Conservation (phyloP, 2,888 invertebrate genomes). For the Malthinus flaveolus region DNA sequence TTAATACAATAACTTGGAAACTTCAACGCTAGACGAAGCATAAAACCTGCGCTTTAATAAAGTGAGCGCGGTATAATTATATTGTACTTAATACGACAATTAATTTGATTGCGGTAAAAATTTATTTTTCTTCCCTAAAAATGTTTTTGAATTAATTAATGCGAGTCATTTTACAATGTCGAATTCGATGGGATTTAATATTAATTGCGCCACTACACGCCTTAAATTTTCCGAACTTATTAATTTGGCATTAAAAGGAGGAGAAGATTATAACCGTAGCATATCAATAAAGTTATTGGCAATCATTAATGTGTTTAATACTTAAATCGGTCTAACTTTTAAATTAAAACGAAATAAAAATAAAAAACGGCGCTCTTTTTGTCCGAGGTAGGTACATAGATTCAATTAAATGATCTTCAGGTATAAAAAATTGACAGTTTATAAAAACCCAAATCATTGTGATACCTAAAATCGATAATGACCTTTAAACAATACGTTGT, state of each 20-base stretch:
- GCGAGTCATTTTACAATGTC: constrained; percentile 10
- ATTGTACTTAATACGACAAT: neutral
- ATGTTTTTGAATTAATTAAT: neutral
- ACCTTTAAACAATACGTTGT: constrained; percentile 27
- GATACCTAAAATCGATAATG: constrained; percentile 24
- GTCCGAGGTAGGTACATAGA: too few relatives aligned
- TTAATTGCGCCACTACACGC: constrained; percentile 12
- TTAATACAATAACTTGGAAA: neutral
- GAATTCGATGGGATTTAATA: constrained; percentile 20
- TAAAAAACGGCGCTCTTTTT: too few relatives aligned
- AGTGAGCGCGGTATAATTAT: neutral
- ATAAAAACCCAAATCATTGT: neutral
- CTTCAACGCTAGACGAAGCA: neutral
- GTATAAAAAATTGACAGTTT: constrained; percentile 17
- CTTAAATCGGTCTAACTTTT: too few relatives aligned
- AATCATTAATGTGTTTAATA: neutral
- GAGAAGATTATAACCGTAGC: constrained; percentile 15
- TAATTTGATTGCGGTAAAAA: too few relatives aligned
- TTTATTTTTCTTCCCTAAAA: neutral
- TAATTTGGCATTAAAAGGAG: neutral
- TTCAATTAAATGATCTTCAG: neutral
- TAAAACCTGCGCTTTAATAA: constrained; percentile 5
- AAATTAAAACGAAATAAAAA: too few relatives aligned
- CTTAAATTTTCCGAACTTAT: too few relatives aligned
- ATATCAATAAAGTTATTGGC: constrained; percentile 20